Percentiles rank a stretch among this genome's conserved stretches.
Conservation (phyloP, 2,113 vertebrate genomes). For the Marcusenius ussheri region DNA sequence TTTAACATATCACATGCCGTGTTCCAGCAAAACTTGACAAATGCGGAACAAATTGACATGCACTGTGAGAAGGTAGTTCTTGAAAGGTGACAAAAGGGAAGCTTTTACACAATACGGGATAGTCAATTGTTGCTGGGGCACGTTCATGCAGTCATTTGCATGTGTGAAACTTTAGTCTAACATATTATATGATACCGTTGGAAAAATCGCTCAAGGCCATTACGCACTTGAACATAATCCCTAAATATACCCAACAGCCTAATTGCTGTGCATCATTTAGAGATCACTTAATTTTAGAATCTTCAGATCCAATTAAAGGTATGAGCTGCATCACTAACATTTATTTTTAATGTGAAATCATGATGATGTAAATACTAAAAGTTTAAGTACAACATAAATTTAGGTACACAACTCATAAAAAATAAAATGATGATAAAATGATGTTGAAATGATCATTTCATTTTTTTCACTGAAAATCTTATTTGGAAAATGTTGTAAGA, state of each 20-base stretch:
- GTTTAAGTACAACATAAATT: not conserved
- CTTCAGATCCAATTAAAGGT: not conserved
- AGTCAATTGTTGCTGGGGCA: slow-evolving; percentile 27
- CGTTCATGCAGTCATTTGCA: slow-evolving; percentile 35
- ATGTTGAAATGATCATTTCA: not conserved
- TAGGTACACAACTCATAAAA: not conserved
- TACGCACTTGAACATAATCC: not conserved
- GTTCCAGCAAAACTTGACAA: not conserved
- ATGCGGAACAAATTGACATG: not conserved
- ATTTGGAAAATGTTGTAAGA: not conserved
- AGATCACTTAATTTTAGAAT: not conserved
- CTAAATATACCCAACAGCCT: not conserved
- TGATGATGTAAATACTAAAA: not conserved
- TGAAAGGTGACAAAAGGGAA: not conserved
- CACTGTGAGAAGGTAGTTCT: not conserved
- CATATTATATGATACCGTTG: not conserved
- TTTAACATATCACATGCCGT: not conserved
- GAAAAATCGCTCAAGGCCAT: not conserved
- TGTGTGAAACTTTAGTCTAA: not conserved
- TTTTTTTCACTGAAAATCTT: not conserved
- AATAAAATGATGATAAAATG: not conserved
- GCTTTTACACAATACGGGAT: not conserved
- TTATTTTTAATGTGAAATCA: not conserved
- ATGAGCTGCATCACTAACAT: not conserved
- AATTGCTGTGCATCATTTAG: not conserved